Evolutionary conservation across 2,113 vertebrate genomes (phyloP), one percentile per base, ranked within the genome.

Genomic region (Sclerurus mexicanus): DNA sequence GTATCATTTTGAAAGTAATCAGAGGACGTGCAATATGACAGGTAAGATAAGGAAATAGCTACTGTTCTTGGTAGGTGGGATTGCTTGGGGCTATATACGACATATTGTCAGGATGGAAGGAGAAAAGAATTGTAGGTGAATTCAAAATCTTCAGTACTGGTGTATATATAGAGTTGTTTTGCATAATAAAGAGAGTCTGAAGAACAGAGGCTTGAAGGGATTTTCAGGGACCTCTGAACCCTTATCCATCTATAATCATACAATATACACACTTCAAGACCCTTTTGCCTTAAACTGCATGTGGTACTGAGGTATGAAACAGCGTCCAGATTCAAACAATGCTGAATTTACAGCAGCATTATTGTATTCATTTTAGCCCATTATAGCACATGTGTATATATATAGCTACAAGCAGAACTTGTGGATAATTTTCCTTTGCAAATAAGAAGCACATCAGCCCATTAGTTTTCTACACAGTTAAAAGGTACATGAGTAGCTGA

Each of bases 1-100:
- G 47, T 99, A 99, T 96, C 99, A 99, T 97, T 99, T 99, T 91
- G 99, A 99, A 93, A 99, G 99, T 96, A 99, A 99, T 97, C 99
- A 99, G 97, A 98, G 99, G 91, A 99, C 99, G 0, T 99, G 99
- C 98, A 99, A 99, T 97, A 99, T 99, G 99, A 99, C 99, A 33
- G 99, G 99, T 99, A 95, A 98, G 87, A 56, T 63, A 77, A 77
- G 53, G 42, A 90, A 91, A 66, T 27, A 46, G 35, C 56, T 55
- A 1, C 47, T 72, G 6, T 18, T 95, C 22, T 60, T 18, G 14
- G 4, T 37, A 6, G 14, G 2, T 68, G 25, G 19, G 86, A 39
- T 59, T 77, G 30, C 30, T 88, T 82, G 60, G 50, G 42, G 20
- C 31, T 79, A 90, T 87, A 5, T 71, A 14, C n/a, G 92, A n/a